These are phyloP conservation scores for Leptopterna dolabrata DNA, from an alignment of 2,888 invertebrate genomes.

Conservation along the genomic window DNA sequence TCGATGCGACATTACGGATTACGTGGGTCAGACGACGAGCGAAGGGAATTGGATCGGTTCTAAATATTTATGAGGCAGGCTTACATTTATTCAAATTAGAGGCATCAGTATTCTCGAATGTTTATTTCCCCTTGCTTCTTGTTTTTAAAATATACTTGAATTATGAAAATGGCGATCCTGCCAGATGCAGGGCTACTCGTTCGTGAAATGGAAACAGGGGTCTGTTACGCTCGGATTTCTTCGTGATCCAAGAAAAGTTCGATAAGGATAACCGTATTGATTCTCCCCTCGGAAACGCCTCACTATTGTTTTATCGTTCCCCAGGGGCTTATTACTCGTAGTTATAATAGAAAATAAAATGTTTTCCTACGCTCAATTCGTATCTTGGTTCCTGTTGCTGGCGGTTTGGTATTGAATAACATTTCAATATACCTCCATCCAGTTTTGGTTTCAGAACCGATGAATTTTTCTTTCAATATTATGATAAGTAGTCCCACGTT, in stretches of 20 bases:
- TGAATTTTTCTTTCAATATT: too few species aligned
- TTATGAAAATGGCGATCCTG: background rate
- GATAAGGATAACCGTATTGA: too few species aligned
- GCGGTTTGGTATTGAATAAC: too few species aligned
- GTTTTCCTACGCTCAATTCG: too few species aligned
- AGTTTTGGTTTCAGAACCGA: too few species aligned
- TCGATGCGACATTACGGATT: background rate
- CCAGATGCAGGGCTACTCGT: background rate
- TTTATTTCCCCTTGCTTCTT: background rate
- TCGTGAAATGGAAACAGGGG: background rate
- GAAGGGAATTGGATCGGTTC: slow-evolving; percentile 9
- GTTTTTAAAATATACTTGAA: slow-evolving; percentile 16
- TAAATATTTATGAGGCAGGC: slow-evolving; percentile 6
- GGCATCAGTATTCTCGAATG: slow-evolving; percentile 19
- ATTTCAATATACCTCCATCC: too few species aligned
- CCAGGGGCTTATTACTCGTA: too few species aligned
- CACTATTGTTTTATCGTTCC: too few species aligned
- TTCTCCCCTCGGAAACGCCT: too few species aligned
- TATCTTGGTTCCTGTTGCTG: too few species aligned
- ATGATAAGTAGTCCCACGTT: too few species aligned
- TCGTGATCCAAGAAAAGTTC: background rate
- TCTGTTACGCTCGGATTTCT: background rate
- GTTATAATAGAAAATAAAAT: too few species aligned
- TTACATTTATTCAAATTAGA: slow-evolving; percentile 23
- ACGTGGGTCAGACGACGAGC: background rate